Conservation (phyloP, 2,797 vertebrate genomes). For the Masticophis lateralis region DNA sequence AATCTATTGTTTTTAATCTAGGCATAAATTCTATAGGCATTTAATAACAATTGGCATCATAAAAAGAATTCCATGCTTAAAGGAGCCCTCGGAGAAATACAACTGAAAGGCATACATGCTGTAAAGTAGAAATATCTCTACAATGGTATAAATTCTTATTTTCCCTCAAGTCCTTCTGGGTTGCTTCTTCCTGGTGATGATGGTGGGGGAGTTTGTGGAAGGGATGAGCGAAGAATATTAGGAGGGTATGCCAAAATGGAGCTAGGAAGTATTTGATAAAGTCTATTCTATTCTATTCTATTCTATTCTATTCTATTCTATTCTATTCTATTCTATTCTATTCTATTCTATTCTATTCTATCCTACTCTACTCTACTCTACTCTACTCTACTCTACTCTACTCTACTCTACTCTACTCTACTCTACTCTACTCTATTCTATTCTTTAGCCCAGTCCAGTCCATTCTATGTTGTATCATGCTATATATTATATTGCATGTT, state of each 20-base stretch:
- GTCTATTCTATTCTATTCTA: background rate
- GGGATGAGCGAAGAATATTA: background rate
- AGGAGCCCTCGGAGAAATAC: background rate
- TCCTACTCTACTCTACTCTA: too few species aligned
- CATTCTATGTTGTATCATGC: background rate
- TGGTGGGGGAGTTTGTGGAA: background rate
- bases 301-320: too few species aligned
- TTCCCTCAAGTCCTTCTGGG: background rate
- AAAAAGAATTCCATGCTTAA: background rate
- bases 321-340: too few species aligned
- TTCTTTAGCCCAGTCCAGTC: too few species aligned
- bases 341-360: too few species aligned
- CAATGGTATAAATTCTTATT: background rate
- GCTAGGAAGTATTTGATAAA: background rate
- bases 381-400: too few species aligned
- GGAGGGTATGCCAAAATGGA: background rate
- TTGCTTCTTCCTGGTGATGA: background rate
- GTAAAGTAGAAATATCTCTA: background rate
- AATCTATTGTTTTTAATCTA: background rate
- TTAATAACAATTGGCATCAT: background rate
- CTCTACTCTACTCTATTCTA: too few species aligned
- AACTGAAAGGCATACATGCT: background rate
- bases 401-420: too few species aligned
- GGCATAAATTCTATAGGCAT: background rate
- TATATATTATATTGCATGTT: background rate